phyloP scores from a whole-genome alignment of 30 jellyfish, hydroid and myxozoan species.

The Sanderia malayensis region DNA sequence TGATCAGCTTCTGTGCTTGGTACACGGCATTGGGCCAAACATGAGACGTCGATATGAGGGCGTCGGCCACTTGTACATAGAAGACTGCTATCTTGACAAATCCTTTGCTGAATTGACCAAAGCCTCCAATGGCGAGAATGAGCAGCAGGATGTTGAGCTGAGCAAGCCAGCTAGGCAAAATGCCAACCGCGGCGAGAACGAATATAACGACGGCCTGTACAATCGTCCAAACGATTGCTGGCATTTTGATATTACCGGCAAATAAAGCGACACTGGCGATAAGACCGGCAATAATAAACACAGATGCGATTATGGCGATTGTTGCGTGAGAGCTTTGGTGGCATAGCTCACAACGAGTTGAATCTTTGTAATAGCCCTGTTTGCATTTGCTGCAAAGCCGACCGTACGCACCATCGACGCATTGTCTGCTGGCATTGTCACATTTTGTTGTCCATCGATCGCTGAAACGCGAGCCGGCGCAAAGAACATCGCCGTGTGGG shows the following conservation, averaged over 20 bases:
- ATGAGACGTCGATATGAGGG: constrained; percentile 44
- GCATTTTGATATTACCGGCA: background rate
- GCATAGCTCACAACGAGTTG: constrained; percentile 37
- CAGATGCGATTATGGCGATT: background rate
- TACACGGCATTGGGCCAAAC: constrained; percentile 54
- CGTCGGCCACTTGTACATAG: constrained; percentile 50
- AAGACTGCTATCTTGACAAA: constrained; percentile 49
- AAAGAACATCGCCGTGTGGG: constrained; percentile 15
- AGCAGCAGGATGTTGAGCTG: constrained; percentile 21
- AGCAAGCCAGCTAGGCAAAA: constrained; percentile 65
- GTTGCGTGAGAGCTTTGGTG: background rate
- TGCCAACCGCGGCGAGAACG: constrained; percentile 35
- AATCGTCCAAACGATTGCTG: constrained; percentile 29
- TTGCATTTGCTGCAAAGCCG: constrained; percentile 47
- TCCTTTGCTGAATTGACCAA: constrained; percentile 46
- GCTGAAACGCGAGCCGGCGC: background rate
- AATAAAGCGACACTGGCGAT: constrained; percentile 22
- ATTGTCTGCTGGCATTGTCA: background rate
- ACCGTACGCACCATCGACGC: constrained; percentile 44
- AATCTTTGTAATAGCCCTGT: constrained; percentile 31
- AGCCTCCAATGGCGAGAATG: constrained; percentile 49
- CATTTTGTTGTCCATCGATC: constrained; percentile 1
- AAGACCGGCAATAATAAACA: background rate
- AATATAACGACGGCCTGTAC: constrained; percentile 25
- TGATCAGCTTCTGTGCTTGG: constrained; percentile 15